These are phyloP conservation scores for Sebastes taczanowskii DNA, from an alignment of 2,797 vertebrate species.

Conservation along the genomic window DNA sequence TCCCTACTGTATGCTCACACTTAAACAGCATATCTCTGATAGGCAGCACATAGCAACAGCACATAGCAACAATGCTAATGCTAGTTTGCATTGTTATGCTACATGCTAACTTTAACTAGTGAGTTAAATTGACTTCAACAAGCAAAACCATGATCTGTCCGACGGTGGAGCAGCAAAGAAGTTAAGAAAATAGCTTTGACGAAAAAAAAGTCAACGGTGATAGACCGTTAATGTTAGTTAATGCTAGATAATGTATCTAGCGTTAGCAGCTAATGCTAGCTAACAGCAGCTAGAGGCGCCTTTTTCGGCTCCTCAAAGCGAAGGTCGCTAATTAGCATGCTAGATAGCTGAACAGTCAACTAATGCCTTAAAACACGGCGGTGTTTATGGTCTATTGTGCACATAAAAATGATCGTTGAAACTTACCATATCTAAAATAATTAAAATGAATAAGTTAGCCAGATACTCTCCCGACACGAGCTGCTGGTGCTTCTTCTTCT, in stretches of 20 bases:
- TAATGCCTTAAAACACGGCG: too few relatives aligned
- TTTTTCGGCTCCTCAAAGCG: background rate
- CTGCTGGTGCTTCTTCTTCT: background rate
- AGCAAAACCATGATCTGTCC: background rate
- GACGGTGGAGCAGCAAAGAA: background rate
- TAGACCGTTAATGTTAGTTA: too few relatives aligned
- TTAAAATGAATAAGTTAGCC: constrained; percentile 51
- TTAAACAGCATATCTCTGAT: background rate
- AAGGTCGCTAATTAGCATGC: background rate
- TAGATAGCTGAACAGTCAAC: background rate
- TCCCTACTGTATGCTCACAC: too few relatives aligned
- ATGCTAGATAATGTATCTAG: background rate
- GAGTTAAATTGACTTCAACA: background rate
- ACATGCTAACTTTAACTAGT: background rate
- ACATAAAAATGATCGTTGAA: fast-evolving
- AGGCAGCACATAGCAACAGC: too few relatives aligned
- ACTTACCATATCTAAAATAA: constrained; percentile 74
- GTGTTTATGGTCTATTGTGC: fast-evolving
- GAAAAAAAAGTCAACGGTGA: background rate
- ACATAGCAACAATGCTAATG: background rate
- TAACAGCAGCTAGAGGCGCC: constrained; percentile 11
- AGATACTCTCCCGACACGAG: background rate
- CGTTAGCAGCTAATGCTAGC: background rate
- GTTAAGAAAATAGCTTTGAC: background rate
- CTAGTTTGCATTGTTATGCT: background rate